Conservation (phyloP, 1,140 invertebrate genomes). For the Hylaeus volcanicus region DNA sequence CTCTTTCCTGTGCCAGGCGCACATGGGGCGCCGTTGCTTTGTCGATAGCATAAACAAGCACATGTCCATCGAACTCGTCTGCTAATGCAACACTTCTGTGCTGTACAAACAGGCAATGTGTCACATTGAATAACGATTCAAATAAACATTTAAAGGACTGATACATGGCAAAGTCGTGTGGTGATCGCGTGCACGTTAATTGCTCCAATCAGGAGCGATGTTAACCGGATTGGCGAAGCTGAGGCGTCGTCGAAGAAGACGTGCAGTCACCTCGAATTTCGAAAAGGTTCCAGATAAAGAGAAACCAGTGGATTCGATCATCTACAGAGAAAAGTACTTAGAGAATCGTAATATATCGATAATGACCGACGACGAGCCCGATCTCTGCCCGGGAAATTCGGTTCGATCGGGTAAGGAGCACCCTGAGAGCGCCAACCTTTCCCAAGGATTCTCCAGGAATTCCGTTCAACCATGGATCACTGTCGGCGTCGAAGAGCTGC, state of each 20-base stretch:
- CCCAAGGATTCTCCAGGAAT: neutral
- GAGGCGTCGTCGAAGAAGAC: slow-evolving; percentile 1
- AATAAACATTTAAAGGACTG: too few relatives aligned
- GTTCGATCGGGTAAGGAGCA: neutral
- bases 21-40: neutral
- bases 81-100: neutral
- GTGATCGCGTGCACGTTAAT: too few relatives aligned
- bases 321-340: neutral
- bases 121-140: too few relatives aligned
- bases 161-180: too few relatives aligned
- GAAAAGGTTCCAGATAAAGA: neutral
- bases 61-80: neutral
- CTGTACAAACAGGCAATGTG: too few relatives aligned
- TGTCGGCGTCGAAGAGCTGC: slow-evolving; percentile 33
- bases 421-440: too few relatives aligned
- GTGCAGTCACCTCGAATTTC: neutral
- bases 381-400: slow-evolving; percentile 5
- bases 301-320: too few relatives aligned
- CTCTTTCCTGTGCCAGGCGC: slow-evolving; percentile 40
- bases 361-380: slow-evolving; percentile 57
- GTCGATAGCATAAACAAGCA: neutral
- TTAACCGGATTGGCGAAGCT: slow-evolving; percentile 13
- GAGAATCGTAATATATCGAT: slow-evolving; percentile 59
- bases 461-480: slow-evolving; percentile 30
- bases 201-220: neutral